Conservation (phyloP, 2,888 invertebrate species). For the Acleris cristana region DNA sequence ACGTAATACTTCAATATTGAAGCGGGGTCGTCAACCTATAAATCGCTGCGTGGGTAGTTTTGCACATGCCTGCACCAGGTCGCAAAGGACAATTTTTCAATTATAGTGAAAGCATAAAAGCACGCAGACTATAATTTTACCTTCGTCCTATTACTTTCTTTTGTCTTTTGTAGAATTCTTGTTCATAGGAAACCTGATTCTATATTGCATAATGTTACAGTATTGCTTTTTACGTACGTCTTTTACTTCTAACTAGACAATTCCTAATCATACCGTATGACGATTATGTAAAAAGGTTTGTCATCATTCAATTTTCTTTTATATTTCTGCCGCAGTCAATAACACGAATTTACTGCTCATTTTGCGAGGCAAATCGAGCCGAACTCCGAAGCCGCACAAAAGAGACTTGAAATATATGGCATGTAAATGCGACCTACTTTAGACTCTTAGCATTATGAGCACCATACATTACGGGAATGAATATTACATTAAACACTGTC, state of each 20-base stretch:
- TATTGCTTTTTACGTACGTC: conserved; percentile 9
- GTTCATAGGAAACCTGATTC: not conserved
- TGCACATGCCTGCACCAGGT: conserved; percentile 48
- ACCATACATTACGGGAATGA: conserved; percentile 53
- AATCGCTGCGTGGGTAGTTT: conserved; percentile 58
- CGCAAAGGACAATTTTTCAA: conserved; percentile 56
- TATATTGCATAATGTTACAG: conserved; percentile 5
- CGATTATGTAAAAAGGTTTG: conserved; percentile 10
- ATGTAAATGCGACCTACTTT: conserved; percentile 59
- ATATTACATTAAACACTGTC: conserved; percentile 61
- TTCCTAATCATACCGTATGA: conserved; percentile 1
- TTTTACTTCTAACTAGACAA: conserved; percentile 3
- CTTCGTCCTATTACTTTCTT: conserved; percentile 43
- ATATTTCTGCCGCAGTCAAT: conserved; percentile 5
- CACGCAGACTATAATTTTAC: conserved; percentile 60
- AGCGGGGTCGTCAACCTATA: conserved; percentile 58
- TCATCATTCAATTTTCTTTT: conserved; percentile 5
- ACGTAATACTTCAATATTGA: too few relatives aligned
- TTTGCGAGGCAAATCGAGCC: conserved; percentile 27
- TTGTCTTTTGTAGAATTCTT: conserved; percentile 41
- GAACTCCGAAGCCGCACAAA: conserved; percentile 13
- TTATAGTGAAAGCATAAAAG: conserved; percentile 52
- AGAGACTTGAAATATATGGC: conserved; percentile 18
- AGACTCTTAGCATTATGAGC: conserved; percentile 51
- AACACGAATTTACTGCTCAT: conserved; percentile 10